Evolutionary conservation across 2,888 invertebrate genomes (phyloP), one percentile per base, ranked within the genome.

Genomic region (Boloria euphrosyne): DNA sequence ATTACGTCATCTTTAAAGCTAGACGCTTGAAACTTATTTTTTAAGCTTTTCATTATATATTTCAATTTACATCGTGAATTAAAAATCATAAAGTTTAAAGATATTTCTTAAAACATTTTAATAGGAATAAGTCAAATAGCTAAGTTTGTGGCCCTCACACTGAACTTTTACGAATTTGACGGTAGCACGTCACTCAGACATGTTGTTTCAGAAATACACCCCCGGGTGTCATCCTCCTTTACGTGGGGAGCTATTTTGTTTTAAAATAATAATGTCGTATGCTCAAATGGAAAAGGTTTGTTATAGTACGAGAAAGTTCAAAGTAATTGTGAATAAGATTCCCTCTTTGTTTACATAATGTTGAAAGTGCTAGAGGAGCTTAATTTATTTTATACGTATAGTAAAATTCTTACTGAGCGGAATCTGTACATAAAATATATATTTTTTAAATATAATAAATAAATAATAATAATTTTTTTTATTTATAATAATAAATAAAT

Each of bases 101-200:
- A 22, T 22, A 22, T 22, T 22, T 22, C n/a, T 22, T 22, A 22
- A 44, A 44, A 16, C 7, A 18, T 46, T 18, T 22, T 60, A 51
- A 17, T 31, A 51, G 60, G 7, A 1, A 31, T 31, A 31, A 6
- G 0, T 31, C 31, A 2, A 47, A 5, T 14, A 44, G 47, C 31
- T 13, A 17, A 59, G 31, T 59, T 47, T 7, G 31, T 69, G 66
- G 69, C 65, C 65, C 3, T 10, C 5, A 4, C 7, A n/a, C 47
- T 27, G 54, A 68, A 72, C 64, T 71, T 71, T 69, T 69, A 62
- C 57, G 67, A 52, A 72, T 72, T 69, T 69, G 69, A 62, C 66
- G 65, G 46, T 53, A 52, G 44, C 65, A 65, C 65, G 68, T 71
- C 69, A 66, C 55, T 59, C 53, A 61, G 66, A 55, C 46, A 65